These are phyloP conservation scores for Scarus forsteni DNA, from an alignment of 2,797 vertebrate species.

Conservation along the genomic window DNA sequence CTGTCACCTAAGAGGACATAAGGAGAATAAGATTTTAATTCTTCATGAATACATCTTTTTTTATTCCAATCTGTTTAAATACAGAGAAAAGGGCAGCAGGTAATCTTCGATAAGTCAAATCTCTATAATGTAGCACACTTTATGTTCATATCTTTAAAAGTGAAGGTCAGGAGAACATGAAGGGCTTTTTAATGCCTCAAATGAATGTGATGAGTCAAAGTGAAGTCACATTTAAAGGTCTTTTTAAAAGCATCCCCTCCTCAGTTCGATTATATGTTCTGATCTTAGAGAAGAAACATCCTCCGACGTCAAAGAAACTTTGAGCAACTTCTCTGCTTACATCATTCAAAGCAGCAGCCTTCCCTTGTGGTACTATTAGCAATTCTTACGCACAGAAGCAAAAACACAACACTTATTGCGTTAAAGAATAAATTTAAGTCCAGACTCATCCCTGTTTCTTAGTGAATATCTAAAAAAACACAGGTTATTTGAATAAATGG, in stretches of 20 bases:
- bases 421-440: slow-evolving; percentile 50
- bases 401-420: slow-evolving; percentile 4
- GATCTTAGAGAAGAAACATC: slow-evolving; percentile 41
- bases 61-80: neutral
- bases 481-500: slow-evolving; percentile 52
- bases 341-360: slow-evolving; percentile 29
- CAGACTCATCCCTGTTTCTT: slow-evolving; percentile 35
- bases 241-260: slow-evolving; percentile 41
- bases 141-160: slow-evolving; percentile 14
- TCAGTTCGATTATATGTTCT: slow-evolving; percentile 49
- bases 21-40: neutral
- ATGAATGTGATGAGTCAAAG: slow-evolving; percentile 42
- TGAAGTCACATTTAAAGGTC: slow-evolving; percentile 42
- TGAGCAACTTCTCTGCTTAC: slow-evolving; percentile 26
- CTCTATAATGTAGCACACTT: slow-evolving; percentile 13
- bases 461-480: neutral
- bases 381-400: slow-evolving; percentile 5
- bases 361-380: slow-evolving; percentile 18
- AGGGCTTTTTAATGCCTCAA: slow-evolving; percentile 29
- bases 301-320: slow-evolving; percentile 28
- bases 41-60: neutral
- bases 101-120: slow-evolving; percentile 2
- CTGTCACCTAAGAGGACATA: slow-evolving; percentile 88
- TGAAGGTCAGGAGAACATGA: slow-evolving; percentile 34
- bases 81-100: slow-evolving; percentile 3